phyloP scores from a whole-genome alignment of 1,140 invertebrate genomes.

The Metaphire vulgaris region DNA sequence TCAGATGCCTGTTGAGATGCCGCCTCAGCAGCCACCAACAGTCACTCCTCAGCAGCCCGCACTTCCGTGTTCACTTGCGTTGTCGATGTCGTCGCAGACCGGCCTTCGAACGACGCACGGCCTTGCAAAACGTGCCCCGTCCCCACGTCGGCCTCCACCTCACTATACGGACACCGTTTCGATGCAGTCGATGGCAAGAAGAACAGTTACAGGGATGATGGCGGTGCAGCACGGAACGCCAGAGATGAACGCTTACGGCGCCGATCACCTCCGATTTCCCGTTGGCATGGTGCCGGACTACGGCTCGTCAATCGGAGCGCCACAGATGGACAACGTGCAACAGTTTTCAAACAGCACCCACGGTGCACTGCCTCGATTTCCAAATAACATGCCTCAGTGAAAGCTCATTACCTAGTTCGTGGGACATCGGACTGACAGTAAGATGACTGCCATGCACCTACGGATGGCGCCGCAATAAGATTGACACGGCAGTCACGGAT shows the following conservation, averaged over 20 bases:
- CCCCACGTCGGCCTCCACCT: slow-evolving; percentile 8
- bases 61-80: not conserved
- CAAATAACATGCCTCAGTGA: slow-evolving; percentile 16
- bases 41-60: not conserved
- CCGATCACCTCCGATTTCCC: not conserved
- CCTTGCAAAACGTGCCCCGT: not conserved
- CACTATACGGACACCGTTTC: slow-evolving; percentile 9
- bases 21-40: not conserved
- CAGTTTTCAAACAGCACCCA: not conserved
- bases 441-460: too few species aligned
- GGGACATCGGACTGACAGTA: too few species aligned
- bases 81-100: not conserved
- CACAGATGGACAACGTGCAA: not conserved
- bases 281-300: not conserved
- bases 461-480: too few species aligned
- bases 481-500: too few species aligned
- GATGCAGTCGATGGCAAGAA: not conserved
- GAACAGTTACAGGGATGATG: not conserved
- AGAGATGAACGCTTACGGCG: too few species aligned
- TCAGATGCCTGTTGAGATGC: not conserved
- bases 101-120: not conserved
- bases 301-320: not conserved
- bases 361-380: slow-evolving; percentile 10
- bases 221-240: not conserved
- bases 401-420: too few species aligned